phyloP scores from a whole-genome alignment of 2,113 vertebrate genomes.

The Aphelocoma coerulescens region DNA sequence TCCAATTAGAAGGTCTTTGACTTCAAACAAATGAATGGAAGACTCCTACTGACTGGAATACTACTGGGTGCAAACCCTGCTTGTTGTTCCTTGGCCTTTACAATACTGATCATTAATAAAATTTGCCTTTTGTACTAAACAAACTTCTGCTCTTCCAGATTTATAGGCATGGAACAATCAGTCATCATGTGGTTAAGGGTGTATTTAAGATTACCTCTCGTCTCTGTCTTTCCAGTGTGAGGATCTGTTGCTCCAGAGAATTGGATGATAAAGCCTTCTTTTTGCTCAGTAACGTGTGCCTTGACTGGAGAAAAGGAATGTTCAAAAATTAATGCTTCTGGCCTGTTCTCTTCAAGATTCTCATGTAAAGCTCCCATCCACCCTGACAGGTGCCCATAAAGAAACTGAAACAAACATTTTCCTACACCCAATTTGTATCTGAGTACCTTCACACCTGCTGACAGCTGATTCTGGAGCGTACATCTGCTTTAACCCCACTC shows the following conservation, averaged over 20 bases:
- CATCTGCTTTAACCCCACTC: neutral
- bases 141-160: neutral
- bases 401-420: neutral
- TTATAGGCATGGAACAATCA: fast-evolving
- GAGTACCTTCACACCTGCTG: neutral
- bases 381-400: neutral
- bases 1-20: neutral
- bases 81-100: neutral
- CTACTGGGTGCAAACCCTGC: neutral
- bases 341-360: neutral
- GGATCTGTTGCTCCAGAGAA: slow-evolving; percentile 62
- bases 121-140: neutral
- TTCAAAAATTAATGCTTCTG: neutral
- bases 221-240: slow-evolving; percentile 70
- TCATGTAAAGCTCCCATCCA: neutral
- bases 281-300: slow-evolving; percentile 24
- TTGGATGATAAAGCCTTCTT: neutral
- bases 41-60: neutral
- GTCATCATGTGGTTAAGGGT: neutral
- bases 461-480: neutral
- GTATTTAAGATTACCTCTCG: slow-evolving; percentile 63
- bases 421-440: neutral
- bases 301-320: neutral
- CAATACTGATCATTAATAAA: neutral
- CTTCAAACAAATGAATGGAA: neutral